Evolutionary conservation across 2,797 vertebrate genomes (phyloP), one percentile per base, ranked within the genome.

Genomic region (Cercopithecus diana): DNA sequence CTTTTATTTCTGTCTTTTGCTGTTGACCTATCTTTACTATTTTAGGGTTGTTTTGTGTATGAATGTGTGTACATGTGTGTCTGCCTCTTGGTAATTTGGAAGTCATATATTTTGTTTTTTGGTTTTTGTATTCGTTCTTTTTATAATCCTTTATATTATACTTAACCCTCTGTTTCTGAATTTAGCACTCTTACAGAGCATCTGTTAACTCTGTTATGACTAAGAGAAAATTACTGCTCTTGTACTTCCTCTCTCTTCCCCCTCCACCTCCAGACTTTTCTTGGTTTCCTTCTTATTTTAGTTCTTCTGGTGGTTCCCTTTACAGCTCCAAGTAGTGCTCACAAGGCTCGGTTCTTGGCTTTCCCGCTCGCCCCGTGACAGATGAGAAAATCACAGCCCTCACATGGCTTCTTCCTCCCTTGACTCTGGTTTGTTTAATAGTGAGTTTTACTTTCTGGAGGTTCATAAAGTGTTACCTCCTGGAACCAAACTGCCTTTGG

Each of bases 151-250:
- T 55, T 36, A 1, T 87, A 64, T 95, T 94, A 82, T 77, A 82
- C 64, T 90, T 95, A 94, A 41, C 48, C 33, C 75, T 92, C 77
- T 76, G 30, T 14, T 90, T 88, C 96, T 95, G 97, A 86, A 97
- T 97, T 93, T 93, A 97, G 95, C 52, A 5, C 26, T 75, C 57
- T 85, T 9, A 1, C 85, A 26, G 79, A 96, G 97, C 97, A 95
- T 97, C 93, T 97, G 97, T 61, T 58, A 95, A 39, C 97, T 96
- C 88, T 90, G 1, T 94, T 93, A 92, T 97, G 98, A 98, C 96
- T 97, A 97, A 97, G 93, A 97, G 98, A 97, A 97, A 97, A 97
- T 95, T 97, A 93, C 85, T 90, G 48, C 48, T 86, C 88, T 96
- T 86, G 45, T 14, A 28, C 93, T 97, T 97, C 97, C 97, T 96